Base-by-base conservation (phyloP, 2,113 vertebrate genomes). In the Albula glossodonta region DNA sequence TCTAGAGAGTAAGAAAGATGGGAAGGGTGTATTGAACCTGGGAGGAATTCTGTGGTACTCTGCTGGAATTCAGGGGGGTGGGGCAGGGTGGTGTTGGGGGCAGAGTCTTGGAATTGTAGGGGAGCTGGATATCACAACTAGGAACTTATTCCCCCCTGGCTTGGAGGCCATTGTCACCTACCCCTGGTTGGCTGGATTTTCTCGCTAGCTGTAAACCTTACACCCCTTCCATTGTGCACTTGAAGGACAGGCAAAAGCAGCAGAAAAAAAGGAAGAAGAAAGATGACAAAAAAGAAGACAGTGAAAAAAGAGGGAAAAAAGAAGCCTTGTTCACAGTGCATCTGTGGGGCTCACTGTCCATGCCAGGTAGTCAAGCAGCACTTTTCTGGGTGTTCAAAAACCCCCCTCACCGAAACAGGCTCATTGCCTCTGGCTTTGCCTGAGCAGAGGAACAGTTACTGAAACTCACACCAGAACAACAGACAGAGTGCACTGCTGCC, bases 221-320 rank as follows among this genome's bases (percentile, higher is more conserved):
- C 95, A 95, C 98, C 98, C 96, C 98, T 99, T 93, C 98, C 97
- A 95, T 96, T 96, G 96, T 98, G 97, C 93, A 99, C 98, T 99
- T 96, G 93, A 90, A 93, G 93, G 95, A 88, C 94, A 94, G 92
- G 86, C 91, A 96, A 94, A 92, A 95, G 93, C 95, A 95, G 93
- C 93, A 94, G 94, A 93, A 95, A 92, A 93, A 94, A 83, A n/a
- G 83, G 74, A 31, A 25, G 79, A 19, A 82, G 11, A 78, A 15
- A 80, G 57, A 60, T 80, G 79, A 81, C n/a, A 66, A 56, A 85
- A 85, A 52, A 80, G 82, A n/a, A 49, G 22, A 50, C 31, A 80
- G 49, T 63, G 22, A 74, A 79, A 51, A 41, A 4, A 17, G 31
- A 6, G 10, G 51, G 9, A 82, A 13, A 57, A 48, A n/a, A 80